Evolutionary conservation across 2,888 invertebrate species (phyloP).

Genomic region (Volucella bombylans): DNA sequence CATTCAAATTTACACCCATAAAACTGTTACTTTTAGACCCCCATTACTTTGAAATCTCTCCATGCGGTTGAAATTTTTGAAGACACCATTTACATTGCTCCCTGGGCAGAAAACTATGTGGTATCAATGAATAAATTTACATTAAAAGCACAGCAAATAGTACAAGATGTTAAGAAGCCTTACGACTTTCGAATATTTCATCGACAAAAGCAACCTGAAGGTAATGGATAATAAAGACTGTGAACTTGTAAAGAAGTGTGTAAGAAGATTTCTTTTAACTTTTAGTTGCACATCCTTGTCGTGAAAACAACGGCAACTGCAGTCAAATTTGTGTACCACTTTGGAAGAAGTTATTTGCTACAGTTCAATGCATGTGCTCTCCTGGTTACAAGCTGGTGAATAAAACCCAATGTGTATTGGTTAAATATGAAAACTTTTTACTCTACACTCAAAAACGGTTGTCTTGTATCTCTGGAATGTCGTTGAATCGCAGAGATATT

Average conservation of each 20-base stretch:
- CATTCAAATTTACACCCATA: neutral
- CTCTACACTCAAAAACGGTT: slow-evolving; percentile 87
- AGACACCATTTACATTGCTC: slow-evolving; percentile 88
- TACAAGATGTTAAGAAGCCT: slow-evolving; percentile 85
- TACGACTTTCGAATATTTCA: slow-evolving; percentile 89
- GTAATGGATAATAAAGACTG: slow-evolving; percentile 78
- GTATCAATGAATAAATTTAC: slow-evolving; percentile 85
- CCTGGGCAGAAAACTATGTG: slow-evolving; percentile 87
- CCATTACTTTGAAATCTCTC: slow-evolving; percentile 82
- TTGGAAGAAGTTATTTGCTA: slow-evolving; percentile 84
- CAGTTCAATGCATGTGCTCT: slow-evolving; percentile 88
- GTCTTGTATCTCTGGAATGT: slow-evolving; percentile 88
- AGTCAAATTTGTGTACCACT: slow-evolving; percentile 89
- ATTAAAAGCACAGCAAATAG: slow-evolving; percentile 82
- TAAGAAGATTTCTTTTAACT: slow-evolving; percentile 60
- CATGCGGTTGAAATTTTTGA: slow-evolving; percentile 89
- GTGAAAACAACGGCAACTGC: slow-evolving; percentile 87
- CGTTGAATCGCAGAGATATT: slow-evolving; percentile 75
- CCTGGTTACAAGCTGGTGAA: slow-evolving; percentile 87
- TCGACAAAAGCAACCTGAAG: slow-evolving; percentile 89
- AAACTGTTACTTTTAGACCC: slow-evolving; percentile 77
- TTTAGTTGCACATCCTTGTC: slow-evolving; percentile 87
- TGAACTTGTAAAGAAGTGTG: neutral
- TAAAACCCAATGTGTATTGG: slow-evolving; percentile 85
- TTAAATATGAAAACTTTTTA: slow-evolving; percentile 86